Conservation (phyloP, 1,140 invertebrate genomes). For the Drosophila pandora region DNA sequence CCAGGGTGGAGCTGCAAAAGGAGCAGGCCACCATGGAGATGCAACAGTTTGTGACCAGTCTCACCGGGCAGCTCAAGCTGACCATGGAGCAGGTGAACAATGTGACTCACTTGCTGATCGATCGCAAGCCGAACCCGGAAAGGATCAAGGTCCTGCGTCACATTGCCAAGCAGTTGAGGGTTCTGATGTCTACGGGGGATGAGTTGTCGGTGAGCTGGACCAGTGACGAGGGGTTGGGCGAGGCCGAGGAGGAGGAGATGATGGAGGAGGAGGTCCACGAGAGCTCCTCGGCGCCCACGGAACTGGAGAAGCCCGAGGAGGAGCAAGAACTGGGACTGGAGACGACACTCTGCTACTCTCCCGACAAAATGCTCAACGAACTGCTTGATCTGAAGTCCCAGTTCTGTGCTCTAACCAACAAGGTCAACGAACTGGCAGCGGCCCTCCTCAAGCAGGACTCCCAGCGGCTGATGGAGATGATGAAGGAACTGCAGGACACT, state of each 20-base stretch:
- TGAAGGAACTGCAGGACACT: conserved; percentile 53
- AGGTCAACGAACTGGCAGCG: conserved; percentile 66
- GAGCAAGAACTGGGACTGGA: conserved; percentile 54
- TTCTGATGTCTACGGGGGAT: conserved; percentile 34
- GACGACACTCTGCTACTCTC: conserved; percentile 59
- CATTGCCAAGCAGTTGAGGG: conserved; percentile 53
- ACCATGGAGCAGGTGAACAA: conserved; percentile 73
- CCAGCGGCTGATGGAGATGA: conserved; percentile 45
- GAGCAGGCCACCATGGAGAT: conserved; percentile 49
- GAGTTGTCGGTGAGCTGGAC: conserved; percentile 63
- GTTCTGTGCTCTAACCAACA: conserved; percentile 68
- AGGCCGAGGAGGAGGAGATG: conserved; percentile 28
- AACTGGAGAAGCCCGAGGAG: conserved; percentile 49
- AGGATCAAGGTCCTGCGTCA: conserved; percentile 50
- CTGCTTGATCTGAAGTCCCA: conserved; percentile 66
- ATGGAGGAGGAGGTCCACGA: conserved; percentile 35
- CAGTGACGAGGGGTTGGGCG: conserved; percentile 25
- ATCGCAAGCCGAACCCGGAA: conserved; percentile 51
- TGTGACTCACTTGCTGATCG: conserved; percentile 63
- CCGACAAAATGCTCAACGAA: conserved; percentile 65
- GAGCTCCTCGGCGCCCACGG: conserved; percentile 8
- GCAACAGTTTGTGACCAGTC: conserved; percentile 6
- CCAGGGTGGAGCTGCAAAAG: conserved; percentile 58
- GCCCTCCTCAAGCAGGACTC: conserved; percentile 61
- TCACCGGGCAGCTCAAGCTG: conserved; percentile 61